A percentile compares a stretch with the other conserved stretches of the same genome.
phyloP scores from a whole-genome alignment of 2,797 vertebrate species.

The Tauraco hartlaubi region DNA sequence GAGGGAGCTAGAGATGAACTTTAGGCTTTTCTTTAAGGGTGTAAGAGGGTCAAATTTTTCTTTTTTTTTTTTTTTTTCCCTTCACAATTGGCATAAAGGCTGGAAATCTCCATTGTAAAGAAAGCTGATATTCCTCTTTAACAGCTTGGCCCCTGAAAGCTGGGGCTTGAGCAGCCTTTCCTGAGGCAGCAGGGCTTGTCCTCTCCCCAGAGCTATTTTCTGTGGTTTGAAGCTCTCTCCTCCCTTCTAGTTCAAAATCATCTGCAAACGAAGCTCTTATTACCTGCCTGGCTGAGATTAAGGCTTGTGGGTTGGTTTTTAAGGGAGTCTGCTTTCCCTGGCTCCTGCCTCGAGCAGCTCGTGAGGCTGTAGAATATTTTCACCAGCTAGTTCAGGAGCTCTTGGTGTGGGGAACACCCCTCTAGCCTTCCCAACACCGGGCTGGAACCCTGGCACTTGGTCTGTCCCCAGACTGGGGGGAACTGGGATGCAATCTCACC shows the following conservation, averaged over 20 bases:
- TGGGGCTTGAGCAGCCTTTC: not conserved
- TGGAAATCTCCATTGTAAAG: not conserved
- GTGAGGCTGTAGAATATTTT: not conserved
- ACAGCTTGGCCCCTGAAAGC: not conserved
- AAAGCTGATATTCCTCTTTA: not conserved
- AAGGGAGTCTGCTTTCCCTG: not conserved
- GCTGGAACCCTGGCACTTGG: not conserved
- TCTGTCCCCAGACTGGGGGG: not conserved
- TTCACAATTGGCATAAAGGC: not conserved
- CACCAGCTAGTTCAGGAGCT: not conserved
- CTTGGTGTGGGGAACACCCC: not conserved
- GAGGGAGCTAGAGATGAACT: not conserved
- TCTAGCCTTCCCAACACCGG: not conserved
- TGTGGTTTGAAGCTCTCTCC: not conserved
- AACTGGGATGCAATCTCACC: not conserved
- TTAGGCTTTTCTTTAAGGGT: not conserved
- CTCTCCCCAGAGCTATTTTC: not conserved
- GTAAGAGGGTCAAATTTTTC: not conserved
- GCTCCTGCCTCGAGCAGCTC: not conserved
- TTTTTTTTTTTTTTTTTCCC: too few species aligned
- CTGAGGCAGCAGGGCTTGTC: not conserved
- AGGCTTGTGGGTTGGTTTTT: not conserved
- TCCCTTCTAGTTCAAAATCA: not conserved
- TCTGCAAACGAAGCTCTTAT: not conserved
- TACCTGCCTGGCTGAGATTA: not conserved